Evolutionary conservation across 2,113 vertebrate genomes (phyloP).

Genomic region (Meriones unguiculatus): DNA sequence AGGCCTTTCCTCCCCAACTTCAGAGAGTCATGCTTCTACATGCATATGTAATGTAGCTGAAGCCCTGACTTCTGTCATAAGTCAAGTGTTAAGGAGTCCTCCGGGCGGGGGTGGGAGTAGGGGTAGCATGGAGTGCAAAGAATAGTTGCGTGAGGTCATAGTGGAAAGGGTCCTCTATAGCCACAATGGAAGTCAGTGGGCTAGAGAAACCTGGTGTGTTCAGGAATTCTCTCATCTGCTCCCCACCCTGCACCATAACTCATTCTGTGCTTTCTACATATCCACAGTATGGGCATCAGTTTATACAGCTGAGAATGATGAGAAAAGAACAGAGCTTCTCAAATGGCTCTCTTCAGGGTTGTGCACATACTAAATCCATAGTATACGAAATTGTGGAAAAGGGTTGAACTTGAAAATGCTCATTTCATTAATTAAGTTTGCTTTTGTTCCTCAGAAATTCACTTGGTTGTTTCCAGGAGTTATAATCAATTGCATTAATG

Average conservation of each 20-base stretch:
- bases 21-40: conserved; percentile 34
- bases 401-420: background rate
- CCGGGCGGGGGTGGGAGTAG: background rate
- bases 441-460: background rate
- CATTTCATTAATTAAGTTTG: background rate
- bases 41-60: background rate
- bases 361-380: background rate
- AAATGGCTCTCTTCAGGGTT: background rate
- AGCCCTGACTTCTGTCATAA: background rate
- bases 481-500: background rate
- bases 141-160: fast-evolving
- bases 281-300: background rate
- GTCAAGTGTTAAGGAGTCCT: conserved; percentile 53
- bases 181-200: fast-evolving
- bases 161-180: background rate
- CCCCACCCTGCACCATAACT: background rate
- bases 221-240: background rate
- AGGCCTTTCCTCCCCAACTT: conserved; percentile 2
- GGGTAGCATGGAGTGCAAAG: fast-evolving
- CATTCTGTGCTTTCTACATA: background rate
- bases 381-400: background rate
- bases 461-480: background rate
- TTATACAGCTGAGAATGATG: background rate
- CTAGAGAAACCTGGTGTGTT: too few species aligned
- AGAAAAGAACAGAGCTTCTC: background rate